Base-by-base conservation (phyloP, 2,113 vertebrate genomes). In the Tretioscincus oriximinensis region DNA sequence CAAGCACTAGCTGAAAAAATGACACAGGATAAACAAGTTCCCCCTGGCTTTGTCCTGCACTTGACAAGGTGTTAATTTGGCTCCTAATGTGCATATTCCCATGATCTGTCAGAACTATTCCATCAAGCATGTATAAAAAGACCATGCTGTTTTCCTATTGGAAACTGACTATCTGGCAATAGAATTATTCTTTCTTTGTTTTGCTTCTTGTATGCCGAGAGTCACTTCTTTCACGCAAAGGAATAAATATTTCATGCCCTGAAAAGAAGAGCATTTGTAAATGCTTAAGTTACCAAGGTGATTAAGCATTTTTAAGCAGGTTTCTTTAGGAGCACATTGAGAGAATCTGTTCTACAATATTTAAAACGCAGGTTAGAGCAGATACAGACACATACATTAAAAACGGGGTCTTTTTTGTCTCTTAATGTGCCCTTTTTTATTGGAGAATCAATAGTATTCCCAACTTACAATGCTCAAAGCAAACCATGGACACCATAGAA, bases 341-440 rank as follows among this genome's bases (percentile, higher is more conserved):
- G 82, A 20, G 63, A 1, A 71, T 84, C 22, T 81, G 9, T 72
- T 69, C 9, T 68, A 11, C 1, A 84, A 77, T 10, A 92, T 74
- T 87, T 82, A 51, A 66, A 81, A 45, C 82, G 89, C 63, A 75
- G 29, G 4, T 4, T 73, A 20, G 60, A 65, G 29, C 76, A 4
- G 69, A 80, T 67, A 47, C 64, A 85, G 87, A 85, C 83, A 35
- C 6, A 88, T 73, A 8, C 71, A 88, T 67, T 68, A 84, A 68
- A 83, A 76, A 73, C 28, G 85, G n/a, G n/a, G n/a, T 4, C 70
- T 1, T 20, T 65, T 86, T 86, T 60, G 82, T 86, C 2, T 84
- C 26, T 47, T 82, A 82, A 85, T 85, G 9, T 0, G 69, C 64
- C 14, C 2, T 41, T 90, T 90, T 89, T 87, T 86, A 76, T 80